These are phyloP conservation scores for Strigops habroptila DNA, from an alignment of 2,113 vertebrate species.

Conservation along the genomic window DNA sequence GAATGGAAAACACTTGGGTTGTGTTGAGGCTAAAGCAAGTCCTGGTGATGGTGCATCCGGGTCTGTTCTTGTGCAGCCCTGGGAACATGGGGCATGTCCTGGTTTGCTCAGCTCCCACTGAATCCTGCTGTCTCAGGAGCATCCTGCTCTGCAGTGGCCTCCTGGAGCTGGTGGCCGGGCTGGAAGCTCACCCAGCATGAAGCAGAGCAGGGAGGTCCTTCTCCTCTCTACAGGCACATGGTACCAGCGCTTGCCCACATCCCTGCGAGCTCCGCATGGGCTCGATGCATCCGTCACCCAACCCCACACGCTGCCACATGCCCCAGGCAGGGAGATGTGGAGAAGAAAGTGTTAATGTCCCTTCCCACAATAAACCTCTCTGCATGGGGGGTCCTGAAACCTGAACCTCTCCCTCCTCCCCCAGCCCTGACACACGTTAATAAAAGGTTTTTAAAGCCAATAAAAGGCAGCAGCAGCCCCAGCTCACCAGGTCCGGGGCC, in stretches of 20 bases:
- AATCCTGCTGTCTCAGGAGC: constrained; percentile 32
- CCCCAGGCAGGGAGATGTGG: constrained; percentile 39
- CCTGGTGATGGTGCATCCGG: constrained; percentile 40
- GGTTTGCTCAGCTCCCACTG: constrained; percentile 48
- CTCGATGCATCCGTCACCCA: not conserved
- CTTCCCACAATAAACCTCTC: constrained; percentile 71
- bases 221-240: not conserved
- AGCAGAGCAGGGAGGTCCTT: not conserved
- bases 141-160: constrained; percentile 52
- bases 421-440: constrained; percentile 69
- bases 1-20: constrained; percentile 53
- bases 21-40: constrained; percentile 37
- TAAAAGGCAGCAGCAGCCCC: constrained; percentile 66
- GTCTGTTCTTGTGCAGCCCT: constrained; percentile 24
- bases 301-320: not conserved
- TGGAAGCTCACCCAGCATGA: not conserved
- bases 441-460: constrained; percentile 71
- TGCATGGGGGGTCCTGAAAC: constrained; percentile 71
- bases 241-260: not conserved
- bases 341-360: constrained; percentile 74
- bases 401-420: constrained; percentile 56
- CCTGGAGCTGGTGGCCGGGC: not conserved
- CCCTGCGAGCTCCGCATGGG: not conserved
- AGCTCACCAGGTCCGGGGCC: constrained; percentile 68
- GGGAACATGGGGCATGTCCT: constrained; percentile 16